These are phyloP conservation scores for Acromyrmex charruanus DNA, from an alignment of 1,140 invertebrate genomes.

Conservation along the genomic window DNA sequence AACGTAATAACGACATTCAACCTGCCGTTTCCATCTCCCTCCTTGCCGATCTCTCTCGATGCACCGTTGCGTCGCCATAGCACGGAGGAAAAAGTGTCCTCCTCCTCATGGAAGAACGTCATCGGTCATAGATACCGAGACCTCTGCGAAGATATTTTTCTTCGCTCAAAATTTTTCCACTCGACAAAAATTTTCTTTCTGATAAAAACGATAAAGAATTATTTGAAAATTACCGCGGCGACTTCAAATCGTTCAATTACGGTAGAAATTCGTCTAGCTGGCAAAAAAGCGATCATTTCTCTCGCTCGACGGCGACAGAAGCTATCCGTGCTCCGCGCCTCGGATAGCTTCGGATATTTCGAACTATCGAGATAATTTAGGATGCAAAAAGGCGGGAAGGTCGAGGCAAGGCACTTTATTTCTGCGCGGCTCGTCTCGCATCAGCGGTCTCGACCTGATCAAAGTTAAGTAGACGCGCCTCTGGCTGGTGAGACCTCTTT, in stretches of 20 bases:
- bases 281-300: constrained; percentile 33
- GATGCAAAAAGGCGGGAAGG: constrained; percentile 79
- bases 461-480: constrained; percentile 86
- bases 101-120: constrained; percentile 21
- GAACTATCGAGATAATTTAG: constrained; percentile 77
- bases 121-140: constrained; percentile 23
- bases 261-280: constrained; percentile 25
- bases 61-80: constrained; percentile 70
- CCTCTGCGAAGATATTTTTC: constrained; percentile 1
- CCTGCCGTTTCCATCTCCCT: constrained; percentile 83
- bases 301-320: background rate
- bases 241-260: background rate
- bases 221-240: background rate
- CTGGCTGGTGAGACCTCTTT: constrained; percentile 81
- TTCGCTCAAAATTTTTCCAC: background rate
- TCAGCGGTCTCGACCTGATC: constrained; percentile 85
- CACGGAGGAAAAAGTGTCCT: constrained; percentile 73
- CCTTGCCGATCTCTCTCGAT: constrained; percentile 65
- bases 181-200: background rate
- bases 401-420: constrained; percentile 73
- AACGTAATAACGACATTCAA: constrained; percentile 87
- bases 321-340: background rate
- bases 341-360: constrained; percentile 34
- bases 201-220: background rate
- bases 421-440: constrained; percentile 81